phyloP scores from a whole-genome alignment of 2,797 vertebrate species.

The Sebastes umbrosus region DNA sequence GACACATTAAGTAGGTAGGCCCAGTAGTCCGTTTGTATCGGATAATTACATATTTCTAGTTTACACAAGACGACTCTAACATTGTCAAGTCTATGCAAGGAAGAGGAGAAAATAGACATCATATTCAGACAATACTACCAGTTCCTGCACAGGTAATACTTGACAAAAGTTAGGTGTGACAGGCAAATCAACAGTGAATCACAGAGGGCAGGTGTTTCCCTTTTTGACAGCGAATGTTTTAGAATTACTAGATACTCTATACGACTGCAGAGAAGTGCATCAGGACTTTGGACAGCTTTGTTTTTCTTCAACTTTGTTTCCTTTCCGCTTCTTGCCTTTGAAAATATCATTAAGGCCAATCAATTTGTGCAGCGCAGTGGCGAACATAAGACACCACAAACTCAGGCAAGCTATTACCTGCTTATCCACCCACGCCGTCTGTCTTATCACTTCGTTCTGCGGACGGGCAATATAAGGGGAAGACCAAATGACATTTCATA shows the following conservation, averaged over 20 bases:
- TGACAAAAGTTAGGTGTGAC: background rate
- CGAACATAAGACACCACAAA: conserved; percentile 26
- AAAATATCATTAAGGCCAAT: conserved; percentile 62
- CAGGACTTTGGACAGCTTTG: conserved; percentile 13
- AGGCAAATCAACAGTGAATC: background rate
- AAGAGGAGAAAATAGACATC: background rate
- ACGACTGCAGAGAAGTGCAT: background rate
- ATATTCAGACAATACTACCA: background rate
- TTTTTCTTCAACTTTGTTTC: conserved; percentile 20
- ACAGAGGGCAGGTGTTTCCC: background rate
- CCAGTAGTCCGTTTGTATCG: background rate
- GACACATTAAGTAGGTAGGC: background rate
- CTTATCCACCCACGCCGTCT: conserved; percentile 43
- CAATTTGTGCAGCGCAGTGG: conserved; percentile 35
- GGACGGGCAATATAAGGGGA: background rate
- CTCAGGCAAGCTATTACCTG: conserved; percentile 42
- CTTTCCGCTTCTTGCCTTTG: conserved; percentile 18
- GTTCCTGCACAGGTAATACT: background rate
- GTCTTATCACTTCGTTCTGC: conserved; percentile 17
- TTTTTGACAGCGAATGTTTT: conserved; percentile 5
- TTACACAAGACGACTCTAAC: background rate
- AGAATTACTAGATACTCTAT: background rate
- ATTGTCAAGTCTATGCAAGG: background rate
- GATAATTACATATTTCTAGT: background rate
- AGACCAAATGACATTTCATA: conserved; percentile 52